These are phyloP conservation scores for Leptocoma aspasia DNA, from an alignment of 2,113 vertebrate genomes.

Conservation along the genomic window DNA sequence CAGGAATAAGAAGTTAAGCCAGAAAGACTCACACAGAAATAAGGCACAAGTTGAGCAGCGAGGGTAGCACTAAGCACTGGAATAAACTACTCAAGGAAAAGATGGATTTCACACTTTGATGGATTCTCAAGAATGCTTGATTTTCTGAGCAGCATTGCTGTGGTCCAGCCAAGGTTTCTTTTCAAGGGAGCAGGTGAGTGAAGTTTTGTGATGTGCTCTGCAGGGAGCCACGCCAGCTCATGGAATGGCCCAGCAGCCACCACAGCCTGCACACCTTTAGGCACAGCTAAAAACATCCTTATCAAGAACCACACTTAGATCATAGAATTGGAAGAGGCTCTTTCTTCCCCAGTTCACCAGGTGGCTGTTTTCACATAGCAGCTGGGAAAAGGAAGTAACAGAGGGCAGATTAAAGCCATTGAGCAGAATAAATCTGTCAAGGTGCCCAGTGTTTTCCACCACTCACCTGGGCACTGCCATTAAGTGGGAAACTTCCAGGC, in stretches of 20 bases:
- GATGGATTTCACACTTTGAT: background rate
- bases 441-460: background rate
- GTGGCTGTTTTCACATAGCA: background rate
- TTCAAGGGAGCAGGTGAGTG: background rate
- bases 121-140: background rate
- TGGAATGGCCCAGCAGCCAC: background rate
- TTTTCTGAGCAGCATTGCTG: background rate
- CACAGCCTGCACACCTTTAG: background rate
- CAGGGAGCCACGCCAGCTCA: background rate
- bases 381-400: background rate
- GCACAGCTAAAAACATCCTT: background rate
- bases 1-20: background rate
- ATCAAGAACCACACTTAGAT: background rate
- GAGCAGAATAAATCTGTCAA: background rate
- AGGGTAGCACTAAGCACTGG: background rate
- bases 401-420: background rate
- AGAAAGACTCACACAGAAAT: background rate
- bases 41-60: background rate
- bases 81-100: background rate
- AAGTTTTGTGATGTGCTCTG: background rate
- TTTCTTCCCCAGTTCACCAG: background rate
- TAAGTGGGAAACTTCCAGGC: background rate
- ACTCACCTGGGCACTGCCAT: background rate
- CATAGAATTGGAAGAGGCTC: background rate
- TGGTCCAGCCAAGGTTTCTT: background rate